phyloP scores from a whole-genome alignment of 2,113 vertebrate genomes.

The Mus musculus region DNA sequence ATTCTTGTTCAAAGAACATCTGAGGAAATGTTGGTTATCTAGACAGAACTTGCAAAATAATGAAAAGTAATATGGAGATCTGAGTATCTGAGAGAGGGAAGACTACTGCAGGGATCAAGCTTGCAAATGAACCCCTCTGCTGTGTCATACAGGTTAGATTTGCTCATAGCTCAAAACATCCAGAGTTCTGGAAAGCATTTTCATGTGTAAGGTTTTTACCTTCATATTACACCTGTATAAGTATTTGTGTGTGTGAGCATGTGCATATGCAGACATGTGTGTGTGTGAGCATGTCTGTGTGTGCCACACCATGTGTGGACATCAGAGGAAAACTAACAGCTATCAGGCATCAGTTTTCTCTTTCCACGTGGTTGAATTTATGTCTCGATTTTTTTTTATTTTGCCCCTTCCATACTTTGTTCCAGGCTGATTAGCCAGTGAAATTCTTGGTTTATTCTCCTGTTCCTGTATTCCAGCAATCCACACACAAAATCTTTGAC shows the following conservation, averaged over 20 bases:
- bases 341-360: background rate
- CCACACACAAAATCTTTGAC: too few relatives aligned
- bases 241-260: background rate
- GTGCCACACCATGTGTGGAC: too few relatives aligned
- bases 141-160: background rate
- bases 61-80: background rate
- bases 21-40: background rate
- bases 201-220: background rate
- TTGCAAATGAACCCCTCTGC: background rate
- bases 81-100: background rate
- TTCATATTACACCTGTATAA: background rate
- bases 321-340: background rate
- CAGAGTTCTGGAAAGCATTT: background rate
- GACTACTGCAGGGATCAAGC: accelerated
- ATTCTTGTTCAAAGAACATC: background rate
- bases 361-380: background rate
- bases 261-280: background rate
- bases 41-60: background rate
- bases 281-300: background rate
- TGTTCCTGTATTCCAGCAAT: too few relatives aligned
- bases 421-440: background rate
- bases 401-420: too few relatives aligned
- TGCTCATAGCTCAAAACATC: background rate
- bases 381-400: background rate
- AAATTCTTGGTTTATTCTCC: background rate